Evolutionary conservation across 2,888 invertebrate species (phyloP).

Genomic region (Acanthococcus lagerstroemiae): DNA sequence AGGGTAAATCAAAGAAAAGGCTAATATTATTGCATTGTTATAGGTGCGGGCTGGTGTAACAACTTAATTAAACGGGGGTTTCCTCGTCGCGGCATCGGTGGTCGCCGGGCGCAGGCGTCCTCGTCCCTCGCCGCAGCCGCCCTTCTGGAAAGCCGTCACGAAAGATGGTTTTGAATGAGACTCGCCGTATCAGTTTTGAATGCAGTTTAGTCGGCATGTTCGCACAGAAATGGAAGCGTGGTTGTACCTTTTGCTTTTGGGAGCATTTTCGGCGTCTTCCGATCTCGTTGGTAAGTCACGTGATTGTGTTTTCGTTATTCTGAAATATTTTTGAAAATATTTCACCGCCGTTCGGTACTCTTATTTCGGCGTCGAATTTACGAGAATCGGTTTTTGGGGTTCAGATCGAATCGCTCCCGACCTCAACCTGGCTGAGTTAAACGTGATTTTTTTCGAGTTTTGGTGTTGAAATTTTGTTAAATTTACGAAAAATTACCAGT

Average conservation of each 20-base stretch:
- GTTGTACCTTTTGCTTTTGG: conserved; percentile 24
- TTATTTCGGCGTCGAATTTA: no score
- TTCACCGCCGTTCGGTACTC: no score
- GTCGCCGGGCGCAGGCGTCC: conserved; percentile 7
- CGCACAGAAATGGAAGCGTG: conserved; percentile 28
- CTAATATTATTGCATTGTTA: conserved; percentile 29
- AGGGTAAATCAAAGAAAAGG: conserved; percentile 30
- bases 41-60: conserved; percentile 21
- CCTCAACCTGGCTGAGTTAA: no score
- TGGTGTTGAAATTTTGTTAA: no score
- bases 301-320: background rate
- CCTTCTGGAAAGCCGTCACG: background rate
- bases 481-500: no score
- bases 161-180: conserved; percentile 17
- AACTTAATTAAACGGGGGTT: conserved; percentile 27
- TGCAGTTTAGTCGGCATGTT: conserved; percentile 29
- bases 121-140: background rate
- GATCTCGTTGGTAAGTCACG: conserved; percentile 27
- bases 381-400: no score
- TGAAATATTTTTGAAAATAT: no score
- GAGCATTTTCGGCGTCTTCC: conserved; percentile 20
- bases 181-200: conserved; percentile 2
- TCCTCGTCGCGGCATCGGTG: conserved; percentile 7
- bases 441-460: no score
- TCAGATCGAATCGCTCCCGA: no score